These are phyloP conservation scores for Anthrax anthrax DNA, from an alignment of 2,888 invertebrate species.

Conservation along the genomic window DNA sequence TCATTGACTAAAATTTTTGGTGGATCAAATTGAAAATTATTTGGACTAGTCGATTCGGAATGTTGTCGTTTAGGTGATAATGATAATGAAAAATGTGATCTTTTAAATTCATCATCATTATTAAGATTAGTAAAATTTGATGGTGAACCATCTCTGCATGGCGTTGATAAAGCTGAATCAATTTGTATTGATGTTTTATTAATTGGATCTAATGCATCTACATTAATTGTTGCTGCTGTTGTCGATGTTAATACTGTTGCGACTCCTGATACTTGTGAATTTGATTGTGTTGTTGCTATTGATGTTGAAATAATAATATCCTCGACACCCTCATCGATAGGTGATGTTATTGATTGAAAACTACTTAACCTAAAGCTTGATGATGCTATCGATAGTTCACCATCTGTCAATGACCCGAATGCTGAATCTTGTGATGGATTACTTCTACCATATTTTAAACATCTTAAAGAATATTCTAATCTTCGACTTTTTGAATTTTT, in stretches of 20 bases:
- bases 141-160: constrained; percentile 29
- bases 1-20: constrained; percentile 34
- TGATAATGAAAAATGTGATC: constrained; percentile 27
- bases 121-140: constrained; percentile 21
- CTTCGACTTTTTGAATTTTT: constrained; percentile 34
- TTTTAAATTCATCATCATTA: constrained; percentile 1
- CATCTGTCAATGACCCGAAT: constrained; percentile 34
- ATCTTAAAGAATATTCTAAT: constrained; percentile 33
- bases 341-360: constrained; percentile 34
- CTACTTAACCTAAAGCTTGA: constrained; percentile 33
- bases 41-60: constrained; percentile 21
- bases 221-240: not conserved
- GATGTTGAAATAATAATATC: constrained; percentile 32
- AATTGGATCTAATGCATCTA: not conserved
- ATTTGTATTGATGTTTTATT: constrained; percentile 13
- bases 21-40: constrained; percentile 29
- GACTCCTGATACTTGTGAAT: not conserved
- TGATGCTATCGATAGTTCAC: constrained; percentile 32
- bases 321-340: constrained; percentile 35
- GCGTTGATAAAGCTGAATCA: constrained; percentile 32
- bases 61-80: constrained; percentile 30
- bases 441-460: constrained; percentile 32
- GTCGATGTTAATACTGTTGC: constrained; percentile 23
- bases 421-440: constrained; percentile 36
- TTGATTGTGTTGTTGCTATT: not conserved